Evolutionary conservation across 2,797 vertebrate species (phyloP).

Genomic region (Zalophus californianus): DNA sequence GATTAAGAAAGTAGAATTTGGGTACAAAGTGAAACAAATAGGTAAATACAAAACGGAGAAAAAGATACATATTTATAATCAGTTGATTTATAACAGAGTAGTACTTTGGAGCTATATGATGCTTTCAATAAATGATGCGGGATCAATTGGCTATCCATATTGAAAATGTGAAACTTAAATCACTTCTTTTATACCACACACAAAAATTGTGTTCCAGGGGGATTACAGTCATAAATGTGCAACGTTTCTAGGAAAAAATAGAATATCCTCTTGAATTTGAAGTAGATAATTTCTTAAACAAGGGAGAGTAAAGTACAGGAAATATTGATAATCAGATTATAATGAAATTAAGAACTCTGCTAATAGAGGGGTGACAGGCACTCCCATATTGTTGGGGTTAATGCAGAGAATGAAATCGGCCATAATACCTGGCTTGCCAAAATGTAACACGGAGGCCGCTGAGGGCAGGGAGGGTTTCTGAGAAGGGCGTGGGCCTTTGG

Average conservation of each 20-base stretch:
- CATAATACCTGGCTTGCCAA: too few relatives aligned
- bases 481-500: too few relatives aligned
- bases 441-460: too few relatives aligned
- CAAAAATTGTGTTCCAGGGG: not conserved
- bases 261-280: not conserved
- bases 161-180: not conserved
- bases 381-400: not conserved
- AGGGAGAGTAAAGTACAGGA: not conserved
- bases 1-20: not conserved
- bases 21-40: not conserved
- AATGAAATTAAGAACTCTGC: not conserved
- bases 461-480: too few relatives aligned
- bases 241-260: not conserved
- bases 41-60: not conserved
- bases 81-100: not conserved
- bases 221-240: not conserved
- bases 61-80: not conserved
- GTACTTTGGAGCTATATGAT: not conserved
- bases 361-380: not conserved
- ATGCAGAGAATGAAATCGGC: too few relatives aligned
- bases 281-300: not conserved
- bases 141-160: not conserved
- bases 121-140: not conserved
- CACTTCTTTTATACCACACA: not conserved
- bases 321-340: not conserved